phyloP scores from a whole-genome alignment of 2,113 vertebrate genomes.

The Dinomys branickii region DNA sequence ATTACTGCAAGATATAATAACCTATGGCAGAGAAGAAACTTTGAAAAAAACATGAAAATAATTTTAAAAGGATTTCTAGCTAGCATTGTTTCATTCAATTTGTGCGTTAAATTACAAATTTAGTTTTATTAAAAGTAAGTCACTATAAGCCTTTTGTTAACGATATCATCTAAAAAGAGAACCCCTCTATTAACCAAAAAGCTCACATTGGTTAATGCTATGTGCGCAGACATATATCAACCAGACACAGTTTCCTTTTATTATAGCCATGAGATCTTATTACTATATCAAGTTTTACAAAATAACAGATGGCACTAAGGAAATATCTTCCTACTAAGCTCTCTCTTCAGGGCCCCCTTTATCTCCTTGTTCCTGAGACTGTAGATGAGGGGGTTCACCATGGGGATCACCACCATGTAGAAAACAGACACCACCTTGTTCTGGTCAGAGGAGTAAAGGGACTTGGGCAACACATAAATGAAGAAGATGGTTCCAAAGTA shows the following conservation, averaged over 20 bases:
- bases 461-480: constrained; percentile 62
- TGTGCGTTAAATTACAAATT: neutral
- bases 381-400: constrained; percentile 72
- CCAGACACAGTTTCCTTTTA: neutral
- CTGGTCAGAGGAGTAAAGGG: constrained; percentile 52
- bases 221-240: neutral
- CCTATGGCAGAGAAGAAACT: neutral
- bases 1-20: neutral
- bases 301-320: neutral
- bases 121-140: neutral
- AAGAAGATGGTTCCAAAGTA: constrained; percentile 61
- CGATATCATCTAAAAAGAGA: neutral
- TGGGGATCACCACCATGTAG: constrained; percentile 62
- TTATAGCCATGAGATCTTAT: neutral
- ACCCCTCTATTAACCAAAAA: neutral
- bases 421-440: constrained; percentile 66
- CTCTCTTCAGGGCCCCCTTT: constrained; percentile 54
- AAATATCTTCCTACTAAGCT: constrained; percentile 33
- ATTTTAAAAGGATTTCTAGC: neutral
- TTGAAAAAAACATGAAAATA: neutral
- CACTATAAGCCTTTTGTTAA: neutral
- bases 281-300: neutral
- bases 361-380: constrained; percentile 69
- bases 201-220: neutral
- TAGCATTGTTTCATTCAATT: neutral